Evolutionary conservation across 2,888 invertebrate genomes (phyloP), one percentile per base, ranked within the genome.

Genomic region (Coremacera marginata): DNA sequence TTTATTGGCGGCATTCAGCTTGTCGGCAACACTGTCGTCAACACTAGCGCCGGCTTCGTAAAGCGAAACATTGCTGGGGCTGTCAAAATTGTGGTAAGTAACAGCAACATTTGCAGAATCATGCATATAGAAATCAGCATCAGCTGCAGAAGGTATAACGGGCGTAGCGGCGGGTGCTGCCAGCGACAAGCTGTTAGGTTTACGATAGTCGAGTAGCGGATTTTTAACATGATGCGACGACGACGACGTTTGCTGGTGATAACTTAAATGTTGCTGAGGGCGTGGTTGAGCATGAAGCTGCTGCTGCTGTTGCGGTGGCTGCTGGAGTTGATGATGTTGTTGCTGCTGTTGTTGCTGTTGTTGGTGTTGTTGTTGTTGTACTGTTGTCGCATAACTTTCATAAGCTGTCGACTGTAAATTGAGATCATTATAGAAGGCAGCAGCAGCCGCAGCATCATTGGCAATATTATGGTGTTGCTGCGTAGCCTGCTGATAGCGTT

Each of bases 341-440:
- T 79, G 79, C 68, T 63, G 65, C 52, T 77, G 80, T 68, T 78
- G 77, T 68, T 78, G 77, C 34, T 72, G 72, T 7, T 62, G 52
- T 34, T 68, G 75, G 16, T 75, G 49, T n/a, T 34, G 52, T 52
- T 22, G 73, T 68, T 44, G n/a, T 70, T 80, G 68, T 9, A 70
- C 16, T 51, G 79, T 72, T 19, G 75, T 67, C 8, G 80, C 79
- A 73, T 84, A 86, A 67, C 73, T 81, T 31, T 87, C 86, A 51
- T 78, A 82, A 49, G 74, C 80, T 81, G 78, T 77, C 77, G 82
- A 80, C 55, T 80, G 77, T 72, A 82, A 70, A 79, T 76, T 84
- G 83, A 85, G 87, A 86, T 87, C 87, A 79, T 85, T 86, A 31
- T 81, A 79, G 80, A 81, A n/a, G 75, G 78, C 80, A 55, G 80